These are phyloP conservation scores for Phanerotoma sp. DNA, from an alignment of 2,888 invertebrate species.

Conservation along the genomic window DNA sequence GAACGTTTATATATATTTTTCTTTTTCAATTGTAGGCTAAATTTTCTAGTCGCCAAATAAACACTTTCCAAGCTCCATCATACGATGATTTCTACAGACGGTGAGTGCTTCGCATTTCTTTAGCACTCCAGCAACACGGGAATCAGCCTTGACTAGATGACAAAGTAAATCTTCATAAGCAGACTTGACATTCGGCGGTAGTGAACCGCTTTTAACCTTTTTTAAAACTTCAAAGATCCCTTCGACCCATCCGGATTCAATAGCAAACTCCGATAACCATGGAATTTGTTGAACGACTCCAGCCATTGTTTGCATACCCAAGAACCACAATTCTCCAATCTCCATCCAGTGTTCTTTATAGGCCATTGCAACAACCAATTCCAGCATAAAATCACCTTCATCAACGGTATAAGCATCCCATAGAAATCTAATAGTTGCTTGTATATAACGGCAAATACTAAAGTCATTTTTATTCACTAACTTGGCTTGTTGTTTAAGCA, in stretches of 20 bases:
- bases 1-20: neutral
- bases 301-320: slow-evolving; percentile 92
- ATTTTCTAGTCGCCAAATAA: slow-evolving; percentile 73
- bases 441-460: slow-evolving; percentile 85
- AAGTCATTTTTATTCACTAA: slow-evolving; percentile 86
- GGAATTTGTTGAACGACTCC: slow-evolving; percentile 78
- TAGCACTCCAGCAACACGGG: slow-evolving; percentile 71
- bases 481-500: slow-evolving; percentile 80
- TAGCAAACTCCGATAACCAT: slow-evolving; percentile 88
- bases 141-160: slow-evolving; percentile 79
- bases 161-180: slow-evolving; percentile 90
- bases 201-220: slow-evolving; percentile 79
- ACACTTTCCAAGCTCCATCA: slow-evolving; percentile 87
- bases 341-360: slow-evolving; percentile 90
- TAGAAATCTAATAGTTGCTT: slow-evolving; percentile 84
- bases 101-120: slow-evolving; percentile 81
- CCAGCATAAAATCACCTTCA: slow-evolving; percentile 80
- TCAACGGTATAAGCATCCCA: slow-evolving; percentile 93
- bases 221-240: slow-evolving; percentile 80
- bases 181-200: slow-evolving; percentile 82
- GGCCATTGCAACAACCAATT: slow-evolving; percentile 79
- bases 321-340: slow-evolving; percentile 87
- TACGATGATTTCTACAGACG: slow-evolving; percentile 81
- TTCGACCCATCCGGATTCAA: slow-evolving; percentile 93
- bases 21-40: too few species aligned